Conservation (phyloP, 2,797 vertebrate species). For the Meda fulgida region DNA sequence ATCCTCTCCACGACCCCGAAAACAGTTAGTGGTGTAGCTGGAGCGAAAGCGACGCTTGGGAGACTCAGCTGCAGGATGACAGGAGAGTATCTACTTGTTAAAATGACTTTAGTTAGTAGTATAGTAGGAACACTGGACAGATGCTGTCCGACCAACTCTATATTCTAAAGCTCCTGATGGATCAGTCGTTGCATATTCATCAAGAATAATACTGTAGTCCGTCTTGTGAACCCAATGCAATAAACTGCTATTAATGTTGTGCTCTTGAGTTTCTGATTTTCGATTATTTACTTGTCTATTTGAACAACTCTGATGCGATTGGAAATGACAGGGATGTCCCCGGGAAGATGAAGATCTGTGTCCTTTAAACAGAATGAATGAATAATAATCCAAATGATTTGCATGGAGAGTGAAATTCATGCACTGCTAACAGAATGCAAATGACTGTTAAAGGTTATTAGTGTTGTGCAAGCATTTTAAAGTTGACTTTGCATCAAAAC, state of each 20-base stretch:
- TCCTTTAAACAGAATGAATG: conserved; percentile 10
- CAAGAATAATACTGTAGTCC: neutral
- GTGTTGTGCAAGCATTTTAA: neutral
- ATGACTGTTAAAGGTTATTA: neutral
- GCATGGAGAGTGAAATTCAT: conserved; percentile 24
- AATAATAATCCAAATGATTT: conserved; percentile 29
- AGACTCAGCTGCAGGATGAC: conserved; percentile 74
- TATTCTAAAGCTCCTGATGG: neutral
- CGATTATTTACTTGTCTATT: neutral
- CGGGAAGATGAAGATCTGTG: conserved; percentile 28
- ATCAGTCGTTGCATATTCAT: conserved; percentile 15
- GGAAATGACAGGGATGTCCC: conserved; percentile 26
- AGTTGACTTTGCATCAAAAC: neutral
- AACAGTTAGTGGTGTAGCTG: conserved; percentile 81
- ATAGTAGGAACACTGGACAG: neutral
- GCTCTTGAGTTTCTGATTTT: conserved; percentile 16
- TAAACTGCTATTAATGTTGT: conserved; percentile 14
- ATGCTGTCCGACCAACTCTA: neutral
- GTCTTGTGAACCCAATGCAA: neutral
- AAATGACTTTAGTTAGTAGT: neutral
- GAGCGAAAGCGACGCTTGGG: conserved; percentile 73
- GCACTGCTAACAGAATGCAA: conserved; percentile 9
- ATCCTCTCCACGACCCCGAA: conserved; percentile 87
- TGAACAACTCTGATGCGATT: conserved; percentile 10
- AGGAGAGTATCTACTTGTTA: neutral